phyloP scores from a whole-genome alignment of 2,797 vertebrate species.

The Clarias fuscus region DNA sequence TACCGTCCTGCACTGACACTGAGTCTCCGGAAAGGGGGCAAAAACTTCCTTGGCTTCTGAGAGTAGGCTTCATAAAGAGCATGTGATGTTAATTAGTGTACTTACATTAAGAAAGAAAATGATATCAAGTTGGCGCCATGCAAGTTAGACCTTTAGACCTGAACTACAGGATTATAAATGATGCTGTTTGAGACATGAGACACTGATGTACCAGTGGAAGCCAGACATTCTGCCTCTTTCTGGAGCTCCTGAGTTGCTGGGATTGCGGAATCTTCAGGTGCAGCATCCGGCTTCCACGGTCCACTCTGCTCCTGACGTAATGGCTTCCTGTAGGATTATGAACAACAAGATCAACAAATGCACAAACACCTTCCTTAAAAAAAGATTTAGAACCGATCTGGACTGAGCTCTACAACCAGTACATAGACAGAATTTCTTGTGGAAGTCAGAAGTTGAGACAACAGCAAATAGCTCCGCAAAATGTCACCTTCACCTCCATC shows the following conservation, averaged over 20 bases:
- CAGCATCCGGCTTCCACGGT: conserved; percentile 75
- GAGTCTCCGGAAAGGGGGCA: conserved; percentile 55
- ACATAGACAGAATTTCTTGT: not conserved
- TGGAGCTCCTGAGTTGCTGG: conserved; percentile 81
- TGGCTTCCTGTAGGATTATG: conserved; percentile 67
- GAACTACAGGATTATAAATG: not conserved
- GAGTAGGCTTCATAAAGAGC: conserved; percentile 62
- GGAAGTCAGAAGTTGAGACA: not conserved
- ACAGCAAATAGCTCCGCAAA: not conserved
- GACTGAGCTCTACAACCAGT: not conserved
- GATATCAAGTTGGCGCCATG: not conserved
- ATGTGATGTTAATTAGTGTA: conserved; percentile 25
- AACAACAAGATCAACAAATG: not conserved
- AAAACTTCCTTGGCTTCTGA: conserved; percentile 57
- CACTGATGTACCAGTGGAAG: conserved; percentile 65
- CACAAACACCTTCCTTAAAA: not conserved
- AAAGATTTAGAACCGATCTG: not conserved
- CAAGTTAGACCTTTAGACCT: not conserved
- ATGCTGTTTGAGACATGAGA: not conserved
- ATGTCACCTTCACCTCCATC: not conserved
- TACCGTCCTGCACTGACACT: conserved; percentile 32
- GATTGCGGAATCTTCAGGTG: conserved; percentile 81
- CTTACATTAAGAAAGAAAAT: not conserved
- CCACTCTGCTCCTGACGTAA: conserved; percentile 69
- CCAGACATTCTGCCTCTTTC: conserved; percentile 73